Evolutionary conservation across 2,113 vertebrate species (phyloP).

Genomic region (Phodopus roborovskii): DNA sequence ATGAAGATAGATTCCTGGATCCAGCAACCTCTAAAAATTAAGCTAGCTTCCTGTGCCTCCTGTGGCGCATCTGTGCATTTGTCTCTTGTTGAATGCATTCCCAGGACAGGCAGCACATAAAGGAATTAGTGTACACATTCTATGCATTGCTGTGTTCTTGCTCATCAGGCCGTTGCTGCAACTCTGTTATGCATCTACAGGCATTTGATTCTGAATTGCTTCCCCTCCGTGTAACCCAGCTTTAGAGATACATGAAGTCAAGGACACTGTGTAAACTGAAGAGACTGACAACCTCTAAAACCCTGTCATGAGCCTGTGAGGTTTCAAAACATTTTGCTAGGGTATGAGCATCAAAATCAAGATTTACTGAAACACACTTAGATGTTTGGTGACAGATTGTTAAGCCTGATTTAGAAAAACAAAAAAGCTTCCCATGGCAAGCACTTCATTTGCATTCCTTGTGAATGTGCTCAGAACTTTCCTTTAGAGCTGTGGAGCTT

Average conservation of each 20-base stretch:
- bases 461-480: background rate
- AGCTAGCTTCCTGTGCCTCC: background rate
- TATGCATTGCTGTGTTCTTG: background rate
- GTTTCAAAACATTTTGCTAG: background rate
- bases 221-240: background rate
- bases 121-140: background rate
- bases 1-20: background rate
- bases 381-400: slow-evolving; percentile 24
- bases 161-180: background rate
- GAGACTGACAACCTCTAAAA: background rate
- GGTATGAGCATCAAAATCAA: background rate
- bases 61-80: background rate
- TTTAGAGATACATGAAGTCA: background rate
- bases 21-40: background rate
- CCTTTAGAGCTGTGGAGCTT: background rate
- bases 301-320: background rate
- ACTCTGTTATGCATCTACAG: background rate
- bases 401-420: background rate
- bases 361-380: background rate
- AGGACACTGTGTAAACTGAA: slow-evolving; percentile 10
- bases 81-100: background rate
- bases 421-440: background rate
- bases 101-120: background rate
- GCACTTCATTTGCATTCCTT: background rate
- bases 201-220: background rate